Conservation (phyloP, 2,888 invertebrate genomes). For the Troides aeacus region DNA sequence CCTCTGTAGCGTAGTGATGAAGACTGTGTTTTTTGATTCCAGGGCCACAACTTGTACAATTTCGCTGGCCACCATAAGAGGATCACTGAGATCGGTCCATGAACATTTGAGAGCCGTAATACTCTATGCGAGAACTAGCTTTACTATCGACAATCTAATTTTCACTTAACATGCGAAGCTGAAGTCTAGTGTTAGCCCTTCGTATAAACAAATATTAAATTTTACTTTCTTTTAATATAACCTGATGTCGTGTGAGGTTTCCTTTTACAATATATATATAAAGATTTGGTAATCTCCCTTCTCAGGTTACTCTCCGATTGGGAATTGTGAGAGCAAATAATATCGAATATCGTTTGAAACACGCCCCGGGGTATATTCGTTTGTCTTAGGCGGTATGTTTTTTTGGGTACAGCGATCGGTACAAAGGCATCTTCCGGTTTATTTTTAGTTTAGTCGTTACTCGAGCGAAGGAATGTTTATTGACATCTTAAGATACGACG, state of each 20-base stretch:
- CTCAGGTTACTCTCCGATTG: slow-evolving; percentile 27
- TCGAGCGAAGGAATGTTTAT: slow-evolving; percentile 11
- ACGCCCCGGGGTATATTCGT: slow-evolving; percentile 23
- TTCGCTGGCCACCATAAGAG: too few species aligned
- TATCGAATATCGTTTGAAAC: slow-evolving; percentile 29
- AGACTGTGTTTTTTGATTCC: too few species aligned
- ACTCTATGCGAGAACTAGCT: too few species aligned
- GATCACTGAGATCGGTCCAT: too few species aligned
- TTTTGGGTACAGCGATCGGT: slow-evolving; percentile 16
- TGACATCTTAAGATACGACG: slow-evolving; percentile 2
- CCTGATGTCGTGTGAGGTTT: slow-evolving; percentile 12
- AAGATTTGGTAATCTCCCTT: slow-evolving; percentile 25
- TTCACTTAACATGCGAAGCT: too few species aligned
- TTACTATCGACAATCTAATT: too few species aligned
- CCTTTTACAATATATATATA: slow-evolving; percentile 4
- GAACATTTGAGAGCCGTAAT: too few species aligned
- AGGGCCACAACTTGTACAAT: too few species aligned
- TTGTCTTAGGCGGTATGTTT: slow-evolving; percentile 22
- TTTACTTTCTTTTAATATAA: too few species aligned
- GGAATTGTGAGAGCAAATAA: slow-evolving; percentile 28
- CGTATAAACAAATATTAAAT: too few species aligned
- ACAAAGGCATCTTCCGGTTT: slow-evolving; percentile 22
- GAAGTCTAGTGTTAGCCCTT: too few species aligned
- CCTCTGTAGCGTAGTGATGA: too few species aligned
- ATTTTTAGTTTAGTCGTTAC: slow-evolving; percentile 13